These are phyloP conservation scores for Semaprochilodus insignis DNA, from an alignment of 2,797 vertebrate species.

Conservation along the genomic window DNA sequence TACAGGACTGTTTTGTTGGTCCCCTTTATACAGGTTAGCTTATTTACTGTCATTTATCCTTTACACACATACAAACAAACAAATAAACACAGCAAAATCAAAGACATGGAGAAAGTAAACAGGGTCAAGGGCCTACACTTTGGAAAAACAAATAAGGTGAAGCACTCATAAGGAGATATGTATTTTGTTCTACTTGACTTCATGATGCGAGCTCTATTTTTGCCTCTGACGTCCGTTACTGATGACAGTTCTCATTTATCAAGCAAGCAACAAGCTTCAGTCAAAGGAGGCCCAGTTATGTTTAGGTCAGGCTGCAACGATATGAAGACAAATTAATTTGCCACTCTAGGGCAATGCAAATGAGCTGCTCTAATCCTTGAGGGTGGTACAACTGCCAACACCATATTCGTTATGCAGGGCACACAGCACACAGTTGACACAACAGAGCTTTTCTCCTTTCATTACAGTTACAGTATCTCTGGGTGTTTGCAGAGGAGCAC, in stretches of 20 bases:
- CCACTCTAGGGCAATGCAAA: conserved; percentile 37
- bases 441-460: neutral
- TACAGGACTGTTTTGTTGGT: neutral
- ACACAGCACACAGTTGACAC: neutral
- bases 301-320: conserved; percentile 44
- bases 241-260: conserved; percentile 59
- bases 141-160: conserved; percentile 20
- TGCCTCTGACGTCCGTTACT: conserved; percentile 36
- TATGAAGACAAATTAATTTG: conserved; percentile 39
- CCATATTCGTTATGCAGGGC: neutral
- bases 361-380: conserved; percentile 34
- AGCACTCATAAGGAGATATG: neutral
- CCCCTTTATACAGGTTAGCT: neutral
- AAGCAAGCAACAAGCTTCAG: conserved; percentile 38
- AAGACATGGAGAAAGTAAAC: conserved; percentile 28
- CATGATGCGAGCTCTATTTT: conserved; percentile 50
- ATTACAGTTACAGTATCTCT: conserved; percentile 10
- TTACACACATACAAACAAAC: neutral
- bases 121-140: conserved; percentile 1
- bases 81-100: neutral
- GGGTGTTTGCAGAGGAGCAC: neutral
- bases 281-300: conserved; percentile 36
- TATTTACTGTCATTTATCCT: neutral
- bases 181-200: conserved; percentile 22
- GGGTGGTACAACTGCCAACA: conserved; percentile 26